Evolutionary conservation across 2,888 invertebrate species (phyloP).

Genomic region (Chirona hameri): DNA sequence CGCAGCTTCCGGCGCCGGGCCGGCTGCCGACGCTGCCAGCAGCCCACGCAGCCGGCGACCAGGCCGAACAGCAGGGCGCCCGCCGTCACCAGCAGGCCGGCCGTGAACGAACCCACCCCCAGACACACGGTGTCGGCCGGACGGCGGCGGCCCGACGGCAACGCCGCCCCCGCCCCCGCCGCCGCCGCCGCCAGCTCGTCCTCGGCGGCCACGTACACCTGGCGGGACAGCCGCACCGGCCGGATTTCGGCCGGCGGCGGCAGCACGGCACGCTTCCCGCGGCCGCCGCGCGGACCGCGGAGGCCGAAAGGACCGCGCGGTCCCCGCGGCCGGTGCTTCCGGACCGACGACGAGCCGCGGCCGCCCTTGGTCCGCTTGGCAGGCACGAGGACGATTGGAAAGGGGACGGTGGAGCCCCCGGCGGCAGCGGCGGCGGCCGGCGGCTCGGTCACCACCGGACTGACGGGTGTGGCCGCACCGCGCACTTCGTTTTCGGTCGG

Average conservation of each 20-base stretch:
- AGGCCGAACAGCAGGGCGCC: not conserved
- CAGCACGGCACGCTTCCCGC: not conserved
- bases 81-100: conserved; percentile 40
- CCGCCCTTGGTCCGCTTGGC: not conserved
- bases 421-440: too few relatives aligned
- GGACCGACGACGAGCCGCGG: not conserved
- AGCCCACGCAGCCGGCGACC: not conserved
- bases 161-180: conserved; percentile 32
- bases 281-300: too few relatives aligned
- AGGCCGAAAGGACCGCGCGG: not conserved
- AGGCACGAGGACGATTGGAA: not conserved
- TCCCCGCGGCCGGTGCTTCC: not conserved
- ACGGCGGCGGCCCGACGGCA: conserved; percentile 29
- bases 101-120: conserved; percentile 28
- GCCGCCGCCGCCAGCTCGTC: conserved; percentile 36
- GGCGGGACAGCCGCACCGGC: not conserved
- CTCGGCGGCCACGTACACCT: not conserved
- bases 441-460: not conserved
- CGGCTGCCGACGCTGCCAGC: not conserved
- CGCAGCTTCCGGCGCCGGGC: too few relatives aligned
- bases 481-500: not conserved
- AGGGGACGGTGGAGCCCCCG: too few relatives aligned
- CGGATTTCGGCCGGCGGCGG: not conserved
- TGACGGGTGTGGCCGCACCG: not conserved
- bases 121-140: conserved; percentile 32